Evolutionary conservation across 2,113 vertebrate genomes (phyloP).

Genomic region (Coptodon rendalli): DNA sequence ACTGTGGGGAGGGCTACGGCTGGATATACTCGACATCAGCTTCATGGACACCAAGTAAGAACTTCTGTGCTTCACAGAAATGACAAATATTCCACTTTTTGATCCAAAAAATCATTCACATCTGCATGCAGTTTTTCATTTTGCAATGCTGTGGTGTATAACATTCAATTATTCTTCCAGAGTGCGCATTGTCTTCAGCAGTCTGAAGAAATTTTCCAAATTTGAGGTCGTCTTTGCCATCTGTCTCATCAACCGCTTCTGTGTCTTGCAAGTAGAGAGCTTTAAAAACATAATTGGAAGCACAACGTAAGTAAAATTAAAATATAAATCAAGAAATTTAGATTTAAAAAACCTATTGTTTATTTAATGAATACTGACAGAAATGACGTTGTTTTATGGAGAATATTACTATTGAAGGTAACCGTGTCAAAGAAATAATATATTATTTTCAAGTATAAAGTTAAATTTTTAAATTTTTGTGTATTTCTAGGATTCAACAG

Average conservation of each 20-base stretch:
- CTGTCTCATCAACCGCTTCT: constrained; percentile 19
- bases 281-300: constrained; percentile 57
- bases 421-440: background rate
- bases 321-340: background rate
- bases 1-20: constrained; percentile 59
- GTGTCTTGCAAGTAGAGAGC: constrained; percentile 42
- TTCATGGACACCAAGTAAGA: constrained; percentile 62
- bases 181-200: constrained; percentile 63
- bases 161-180: constrained; percentile 14
- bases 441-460: background rate
- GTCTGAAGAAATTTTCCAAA: constrained; percentile 52
- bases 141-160: background rate
- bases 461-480: background rate
- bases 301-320: constrained; percentile 54
- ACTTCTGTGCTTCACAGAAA: background rate
- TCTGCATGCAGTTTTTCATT: background rate
- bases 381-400: background rate
- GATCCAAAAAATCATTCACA: background rate
- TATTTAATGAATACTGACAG: background rate
- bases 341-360: background rate
- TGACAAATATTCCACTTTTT: background rate
- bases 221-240: constrained; percentile 65
- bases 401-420: background rate
- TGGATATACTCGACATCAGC: constrained; percentile 60
- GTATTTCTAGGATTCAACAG: constrained; percentile 50